Evolutionary conservation across 2,113 vertebrate genomes (phyloP).

Genomic region (Chroicocephalus ridibundus): DNA sequence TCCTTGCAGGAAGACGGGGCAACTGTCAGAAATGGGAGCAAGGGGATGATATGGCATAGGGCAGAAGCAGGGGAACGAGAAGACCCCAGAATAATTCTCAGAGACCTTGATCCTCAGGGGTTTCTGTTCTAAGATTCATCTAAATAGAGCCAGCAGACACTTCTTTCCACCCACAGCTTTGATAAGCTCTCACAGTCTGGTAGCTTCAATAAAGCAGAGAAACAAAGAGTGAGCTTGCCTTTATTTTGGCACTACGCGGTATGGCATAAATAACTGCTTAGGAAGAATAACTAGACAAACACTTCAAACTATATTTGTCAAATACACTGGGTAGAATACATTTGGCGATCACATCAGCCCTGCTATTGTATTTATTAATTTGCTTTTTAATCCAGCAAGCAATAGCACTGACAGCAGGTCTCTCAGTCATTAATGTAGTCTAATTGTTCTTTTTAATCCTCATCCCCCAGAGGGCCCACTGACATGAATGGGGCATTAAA

Average conservation of each 20-base stretch:
- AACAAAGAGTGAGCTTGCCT: not conserved
- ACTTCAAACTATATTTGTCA: conserved; percentile 23
- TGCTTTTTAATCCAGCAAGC: conserved; percentile 6
- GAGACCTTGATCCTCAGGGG: not conserved
- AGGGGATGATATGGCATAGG: not conserved
- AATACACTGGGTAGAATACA: not conserved
- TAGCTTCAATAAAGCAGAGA: not conserved
- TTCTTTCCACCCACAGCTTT: not conserved
- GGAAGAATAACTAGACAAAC: conserved; percentile 9
- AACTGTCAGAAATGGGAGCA: not conserved
- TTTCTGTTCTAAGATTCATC: not conserved
- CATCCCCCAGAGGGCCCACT: not conserved
- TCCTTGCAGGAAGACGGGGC: not conserved
- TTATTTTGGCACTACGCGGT: not conserved
- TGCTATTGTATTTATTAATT: conserved; percentile 1
- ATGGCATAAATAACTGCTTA: not conserved
- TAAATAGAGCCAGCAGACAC: not conserved
- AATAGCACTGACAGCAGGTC: not conserved
- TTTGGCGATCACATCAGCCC: not conserved
- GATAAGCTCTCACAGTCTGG: not conserved
- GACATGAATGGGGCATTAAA: not conserved
- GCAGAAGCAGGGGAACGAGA: not conserved
- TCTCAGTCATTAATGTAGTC: not conserved
- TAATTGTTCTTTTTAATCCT: not conserved
- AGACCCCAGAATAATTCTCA: not conserved